These are phyloP conservation scores for Narcine bancroftii DNA, from an alignment of 2,113 vertebrate genomes.

Conservation along the genomic window DNA sequence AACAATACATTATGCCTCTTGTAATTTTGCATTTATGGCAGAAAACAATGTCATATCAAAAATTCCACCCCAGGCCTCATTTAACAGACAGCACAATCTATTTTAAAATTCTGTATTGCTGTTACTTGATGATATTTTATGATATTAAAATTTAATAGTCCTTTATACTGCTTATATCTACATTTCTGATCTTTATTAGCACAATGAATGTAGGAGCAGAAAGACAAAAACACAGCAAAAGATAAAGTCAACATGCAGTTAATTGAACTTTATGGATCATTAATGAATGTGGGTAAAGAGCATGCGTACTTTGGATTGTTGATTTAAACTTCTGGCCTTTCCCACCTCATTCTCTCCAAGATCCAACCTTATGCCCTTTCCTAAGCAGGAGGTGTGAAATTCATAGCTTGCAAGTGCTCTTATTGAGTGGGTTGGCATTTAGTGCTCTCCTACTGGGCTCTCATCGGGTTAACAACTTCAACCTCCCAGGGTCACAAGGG, in stretches of 20 bases:
- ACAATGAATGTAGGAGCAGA: not conserved
- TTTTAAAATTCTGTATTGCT: not conserved
- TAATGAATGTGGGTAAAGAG: not conserved
- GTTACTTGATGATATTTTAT: not conserved
- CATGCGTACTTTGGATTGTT: conserved; percentile 33
- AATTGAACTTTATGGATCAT: conserved; percentile 35
- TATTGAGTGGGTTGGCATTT: conserved; percentile 21
- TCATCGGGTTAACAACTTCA: conserved; percentile 42
- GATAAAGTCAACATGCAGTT: conserved; percentile 32
- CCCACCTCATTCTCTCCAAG: conserved; percentile 25
- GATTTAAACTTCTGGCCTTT: conserved; percentile 37
- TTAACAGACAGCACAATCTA: not conserved
- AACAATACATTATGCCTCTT: not conserved
- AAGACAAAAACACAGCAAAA: not conserved
- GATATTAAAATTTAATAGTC: not conserved
- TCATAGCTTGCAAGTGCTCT: conserved; percentile 38
- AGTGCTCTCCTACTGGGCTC: conserved; percentile 22
- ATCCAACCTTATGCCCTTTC: conserved; percentile 33
- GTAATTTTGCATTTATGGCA: not conserved
- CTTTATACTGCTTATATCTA: not conserved
- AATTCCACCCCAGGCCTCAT: not conserved
- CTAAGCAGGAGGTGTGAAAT: conserved; percentile 35
- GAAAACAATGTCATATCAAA: not conserved
- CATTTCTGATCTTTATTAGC: not conserved
- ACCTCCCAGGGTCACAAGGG: conserved; percentile 26